Evolutionary conservation across 1,140 invertebrate genomes (phyloP), one percentile per base, ranked within the genome.

Genomic region (Anastatus disparis): DNA sequence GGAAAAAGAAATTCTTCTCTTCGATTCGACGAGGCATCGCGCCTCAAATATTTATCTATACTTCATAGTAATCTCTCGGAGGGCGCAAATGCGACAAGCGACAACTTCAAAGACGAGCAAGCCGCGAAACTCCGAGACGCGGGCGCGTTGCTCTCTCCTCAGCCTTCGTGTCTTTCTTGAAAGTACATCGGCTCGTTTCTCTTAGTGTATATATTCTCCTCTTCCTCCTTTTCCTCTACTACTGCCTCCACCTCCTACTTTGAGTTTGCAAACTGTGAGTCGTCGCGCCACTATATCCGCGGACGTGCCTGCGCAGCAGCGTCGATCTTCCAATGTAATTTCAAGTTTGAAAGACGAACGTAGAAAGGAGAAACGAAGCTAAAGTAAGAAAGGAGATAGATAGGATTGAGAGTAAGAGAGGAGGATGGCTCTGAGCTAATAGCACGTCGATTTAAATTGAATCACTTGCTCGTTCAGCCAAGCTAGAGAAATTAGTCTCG

Each of bases 1-100:
- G n/a, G n/a, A n/a, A n/a, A n/a, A n/a, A n/a, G n/a, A n/a, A n/a
- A n/a, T n/a, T n/a, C n/a, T n/a, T n/a, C n/a, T n/a, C n/a, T n/a
- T n/a, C n/a, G n/a, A n/a, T n/a, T n/a, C n/a, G n/a, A n/a, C n/a
- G n/a, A n/a, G n/a, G n/a, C n/a, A n/a, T n/a, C 40, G 26, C 31
- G 53, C 53, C 35, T 67, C 42, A 58, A 58, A 58, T 67, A 67
- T 67, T 67, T 67, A 67, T 67, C 50, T 31, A 35, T 58, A 61
- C 66, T 50, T 50, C 7, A 13, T 38, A 26, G 42, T 48, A 50
- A 68, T 68, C 55, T n/a, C n/a, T 68, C 42, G 31, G 22, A 27
- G 52, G 27, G 62, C 46, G 62, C n/a, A 13, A 24, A n/a, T n/a
- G 31, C 31, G 31, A 10, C 31, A 10, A 6, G 10, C 31, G 31